Percentiles rank a stretch among this genome's conserved stretches.
phyloP scores from a whole-genome alignment of 2,113 vertebrate species.

The Erinaceus europaeus region DNA sequence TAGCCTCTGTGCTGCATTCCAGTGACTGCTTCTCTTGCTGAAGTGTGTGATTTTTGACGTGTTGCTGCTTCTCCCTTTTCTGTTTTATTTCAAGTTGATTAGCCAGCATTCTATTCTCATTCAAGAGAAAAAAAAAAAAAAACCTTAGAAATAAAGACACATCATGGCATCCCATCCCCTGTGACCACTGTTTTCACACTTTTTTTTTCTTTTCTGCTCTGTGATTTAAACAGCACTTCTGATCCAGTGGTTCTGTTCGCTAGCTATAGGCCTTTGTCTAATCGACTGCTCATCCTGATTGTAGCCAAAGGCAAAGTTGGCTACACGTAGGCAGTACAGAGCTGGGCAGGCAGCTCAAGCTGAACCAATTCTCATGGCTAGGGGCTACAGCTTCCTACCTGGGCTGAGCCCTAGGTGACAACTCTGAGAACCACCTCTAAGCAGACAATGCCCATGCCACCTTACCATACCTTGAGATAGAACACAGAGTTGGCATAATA shows the following conservation, averaged over 20 bases:
- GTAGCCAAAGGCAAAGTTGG: conserved; percentile 61
- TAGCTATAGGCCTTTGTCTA: neutral
- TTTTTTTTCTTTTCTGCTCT: neutral
- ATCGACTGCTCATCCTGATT: neutral
- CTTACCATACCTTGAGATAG: neutral
- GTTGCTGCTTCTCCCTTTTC: conserved; percentile 38
- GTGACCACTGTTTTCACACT: conserved; percentile 4
- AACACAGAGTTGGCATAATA: neutral
- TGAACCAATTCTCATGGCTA: neutral
- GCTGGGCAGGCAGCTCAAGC: conserved; percentile 64
- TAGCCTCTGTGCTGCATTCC: neutral
- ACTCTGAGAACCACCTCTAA: conserved; percentile 31
- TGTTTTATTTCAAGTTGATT: conserved; percentile 31
- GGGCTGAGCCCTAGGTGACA: neutral
- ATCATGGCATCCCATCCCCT: conserved; percentile 12
- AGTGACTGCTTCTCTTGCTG: neutral
- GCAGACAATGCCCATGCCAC: neutral
- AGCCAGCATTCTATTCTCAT: conserved; percentile 43
- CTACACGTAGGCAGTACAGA: conserved; percentile 56
- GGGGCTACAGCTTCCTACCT: accelerated
- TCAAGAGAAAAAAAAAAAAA: too few relatives aligned
- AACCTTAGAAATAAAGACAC: neutral
- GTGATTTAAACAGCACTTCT: neutral
- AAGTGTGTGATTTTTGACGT: conserved; percentile 14
- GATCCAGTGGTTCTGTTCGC: neutral